Evolutionary conservation across 2,113 vertebrate species (phyloP).

Genomic region (Tympanuchus pallidicinctus): DNA sequence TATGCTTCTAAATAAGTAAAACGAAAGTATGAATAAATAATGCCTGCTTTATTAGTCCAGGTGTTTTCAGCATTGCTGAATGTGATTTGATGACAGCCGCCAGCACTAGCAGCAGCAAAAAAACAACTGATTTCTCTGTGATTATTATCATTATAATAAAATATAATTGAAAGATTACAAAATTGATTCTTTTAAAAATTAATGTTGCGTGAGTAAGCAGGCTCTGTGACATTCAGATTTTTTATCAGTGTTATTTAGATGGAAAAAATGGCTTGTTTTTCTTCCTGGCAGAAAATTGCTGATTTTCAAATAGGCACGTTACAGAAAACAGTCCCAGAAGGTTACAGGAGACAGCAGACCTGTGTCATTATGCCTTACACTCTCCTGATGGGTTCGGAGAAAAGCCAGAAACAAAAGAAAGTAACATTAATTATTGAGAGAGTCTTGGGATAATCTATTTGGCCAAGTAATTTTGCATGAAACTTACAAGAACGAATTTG

Average conservation of each 20-base stretch:
- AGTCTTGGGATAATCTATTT: slow-evolving; percentile 57
- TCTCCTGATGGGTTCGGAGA: slow-evolving; percentile 61
- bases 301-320: slow-evolving; percentile 58
- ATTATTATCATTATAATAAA: slow-evolving; percentile 62
- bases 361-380: slow-evolving; percentile 54
- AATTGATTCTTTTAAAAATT: slow-evolving; percentile 76
- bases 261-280: slow-evolving; percentile 45
- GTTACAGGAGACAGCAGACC: slow-evolving; percentile 53
- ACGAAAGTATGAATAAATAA: slow-evolving; percentile 68
- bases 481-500: slow-evolving; percentile 56
- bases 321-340: slow-evolving; percentile 55
- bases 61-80: slow-evolving; percentile 43
- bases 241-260: slow-evolving; percentile 45
- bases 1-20: slow-evolving; percentile 61
- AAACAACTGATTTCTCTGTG: slow-evolving; percentile 6
- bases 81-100: slow-evolving; percentile 42
- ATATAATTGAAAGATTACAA: slow-evolving; percentile 71
- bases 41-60: slow-evolving; percentile 63
- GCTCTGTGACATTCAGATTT: slow-evolving; percentile 27
- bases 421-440: slow-evolving; percentile 59
- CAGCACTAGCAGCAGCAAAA: background rate
- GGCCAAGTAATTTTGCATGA: slow-evolving; percentile 62
- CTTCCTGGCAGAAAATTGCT: slow-evolving; percentile 56
- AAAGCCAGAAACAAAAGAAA: slow-evolving; percentile 60
- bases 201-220: slow-evolving; percentile 46